Conservation (phyloP, 2,797 vertebrate genomes). For the Borostomias antarcticus region DNA sequence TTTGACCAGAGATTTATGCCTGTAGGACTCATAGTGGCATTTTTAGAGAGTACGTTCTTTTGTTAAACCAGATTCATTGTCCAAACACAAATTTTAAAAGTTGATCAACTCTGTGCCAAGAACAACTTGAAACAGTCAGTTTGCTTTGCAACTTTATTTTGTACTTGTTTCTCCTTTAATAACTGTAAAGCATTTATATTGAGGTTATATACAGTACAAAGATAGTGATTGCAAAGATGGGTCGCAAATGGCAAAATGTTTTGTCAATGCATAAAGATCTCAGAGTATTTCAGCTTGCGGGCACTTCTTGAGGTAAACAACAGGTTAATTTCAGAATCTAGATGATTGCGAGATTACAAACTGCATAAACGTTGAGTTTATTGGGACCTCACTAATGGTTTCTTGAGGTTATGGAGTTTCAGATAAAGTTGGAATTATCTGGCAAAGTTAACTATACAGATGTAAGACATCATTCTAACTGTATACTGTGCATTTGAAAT, state of each 20-base stretch:
- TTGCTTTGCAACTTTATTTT: not conserved
- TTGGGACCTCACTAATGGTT: not conserved
- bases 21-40: not conserved
- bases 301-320: constrained; percentile 4
- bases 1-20: constrained; percentile 7
- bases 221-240: not conserved
- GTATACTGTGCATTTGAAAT: not conserved
- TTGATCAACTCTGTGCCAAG: constrained; percentile 2
- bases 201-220: constrained; percentile 7
- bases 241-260: not conserved
- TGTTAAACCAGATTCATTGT: not conserved
- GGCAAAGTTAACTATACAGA: not conserved
- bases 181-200: not conserved
- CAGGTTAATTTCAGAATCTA: not conserved
- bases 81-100: not conserved
- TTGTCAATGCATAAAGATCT: not conserved
- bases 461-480: constrained; percentile 1
- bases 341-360: not conserved
- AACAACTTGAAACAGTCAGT: not conserved
- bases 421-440: not conserved
- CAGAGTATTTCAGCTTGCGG: not conserved
- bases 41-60: constrained; percentile 1
- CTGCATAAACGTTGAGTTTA: not conserved
- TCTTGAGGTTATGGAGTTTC: constrained; percentile 1
- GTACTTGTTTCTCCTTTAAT: not conserved